Evolutionary conservation across 2,797 vertebrate genomes (phyloP).

Genomic region (Delichon dasypus): DNA sequence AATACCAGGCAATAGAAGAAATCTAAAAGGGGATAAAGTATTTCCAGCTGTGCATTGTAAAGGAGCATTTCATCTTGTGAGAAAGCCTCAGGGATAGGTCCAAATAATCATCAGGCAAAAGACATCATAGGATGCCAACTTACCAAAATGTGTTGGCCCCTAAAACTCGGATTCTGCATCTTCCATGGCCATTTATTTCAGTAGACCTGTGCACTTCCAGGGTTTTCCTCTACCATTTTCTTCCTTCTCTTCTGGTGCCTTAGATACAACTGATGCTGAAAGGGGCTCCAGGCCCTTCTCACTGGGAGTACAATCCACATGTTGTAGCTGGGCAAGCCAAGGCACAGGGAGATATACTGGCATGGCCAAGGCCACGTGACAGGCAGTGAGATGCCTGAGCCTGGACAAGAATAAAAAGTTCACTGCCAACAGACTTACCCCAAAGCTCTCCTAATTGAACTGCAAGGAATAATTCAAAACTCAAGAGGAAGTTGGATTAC

Average conservation of each 20-base stretch:
- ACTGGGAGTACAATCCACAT: not conserved
- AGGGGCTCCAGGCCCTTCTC: not conserved
- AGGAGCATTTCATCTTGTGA: not conserved
- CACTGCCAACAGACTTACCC: not conserved
- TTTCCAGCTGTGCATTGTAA: conserved; percentile 46
- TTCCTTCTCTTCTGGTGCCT: not conserved
- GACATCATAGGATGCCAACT: not conserved
- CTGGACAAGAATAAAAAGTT: not conserved
- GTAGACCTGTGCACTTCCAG: not conserved
- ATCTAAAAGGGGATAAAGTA: conserved; percentile 26
- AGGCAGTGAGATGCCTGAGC: not conserved
- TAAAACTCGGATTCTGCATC: not conserved
- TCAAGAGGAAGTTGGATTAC: not conserved
- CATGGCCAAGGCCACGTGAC: not conserved
- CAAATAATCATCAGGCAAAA: conserved; percentile 16
- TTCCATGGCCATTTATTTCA: not conserved
- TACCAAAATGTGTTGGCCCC: not conserved
- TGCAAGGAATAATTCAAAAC: not conserved
- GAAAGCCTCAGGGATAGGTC: conserved; percentile 7
- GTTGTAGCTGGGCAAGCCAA: not conserved
- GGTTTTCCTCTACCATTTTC: not conserved
- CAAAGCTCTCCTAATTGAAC: not conserved
- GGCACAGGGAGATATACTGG: not conserved
- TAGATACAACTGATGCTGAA: not conserved
- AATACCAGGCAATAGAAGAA: conserved; percentile 36